Percentiles rank a stretch among this genome's conserved stretches.
These are phyloP conservation scores for Lophochroa leadbeateri DNA, from an alignment of 2,113 vertebrate genomes.

Conservation along the genomic window DNA sequence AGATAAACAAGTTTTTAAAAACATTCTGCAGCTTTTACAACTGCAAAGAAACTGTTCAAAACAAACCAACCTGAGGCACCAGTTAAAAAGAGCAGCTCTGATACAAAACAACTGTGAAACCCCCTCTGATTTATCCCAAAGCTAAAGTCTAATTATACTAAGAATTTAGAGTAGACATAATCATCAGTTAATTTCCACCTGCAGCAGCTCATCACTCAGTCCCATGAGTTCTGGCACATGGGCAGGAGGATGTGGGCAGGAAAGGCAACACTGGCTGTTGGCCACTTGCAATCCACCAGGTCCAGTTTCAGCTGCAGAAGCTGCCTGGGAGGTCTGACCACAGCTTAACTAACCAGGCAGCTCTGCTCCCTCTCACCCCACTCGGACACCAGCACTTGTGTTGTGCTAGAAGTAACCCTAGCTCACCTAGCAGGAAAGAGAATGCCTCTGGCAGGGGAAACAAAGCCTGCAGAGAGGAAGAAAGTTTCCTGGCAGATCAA, in stretches of 20 bases:
- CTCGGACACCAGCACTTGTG: not conserved
- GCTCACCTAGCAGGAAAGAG: not conserved
- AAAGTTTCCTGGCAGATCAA: not conserved
- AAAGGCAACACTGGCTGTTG: not conserved
- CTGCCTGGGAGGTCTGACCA: not conserved
- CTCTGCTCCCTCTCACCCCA: not conserved
- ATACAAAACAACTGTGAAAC: not conserved
- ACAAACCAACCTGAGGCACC: not conserved
- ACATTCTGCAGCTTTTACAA: not conserved
- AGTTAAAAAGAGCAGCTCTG: not conserved
- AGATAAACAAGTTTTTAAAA: not conserved
- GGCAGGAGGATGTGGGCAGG: not conserved
- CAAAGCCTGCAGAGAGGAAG: not conserved
- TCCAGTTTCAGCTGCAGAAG: not conserved
- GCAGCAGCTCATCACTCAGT: not conserved
- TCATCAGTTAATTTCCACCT: not conserved
- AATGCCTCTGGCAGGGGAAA: not conserved
- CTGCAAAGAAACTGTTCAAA: not conserved
- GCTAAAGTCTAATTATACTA: not conserved
- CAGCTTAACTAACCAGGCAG: not conserved
- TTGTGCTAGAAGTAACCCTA: not conserved
- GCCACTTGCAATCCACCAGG: not conserved
- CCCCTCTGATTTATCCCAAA: not conserved
- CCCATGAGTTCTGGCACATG: fast-evolving
- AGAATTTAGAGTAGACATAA: not conserved